phyloP scores from a whole-genome alignment of 2,888 invertebrate species.

The Petrolisthes cinctipes region DNA sequence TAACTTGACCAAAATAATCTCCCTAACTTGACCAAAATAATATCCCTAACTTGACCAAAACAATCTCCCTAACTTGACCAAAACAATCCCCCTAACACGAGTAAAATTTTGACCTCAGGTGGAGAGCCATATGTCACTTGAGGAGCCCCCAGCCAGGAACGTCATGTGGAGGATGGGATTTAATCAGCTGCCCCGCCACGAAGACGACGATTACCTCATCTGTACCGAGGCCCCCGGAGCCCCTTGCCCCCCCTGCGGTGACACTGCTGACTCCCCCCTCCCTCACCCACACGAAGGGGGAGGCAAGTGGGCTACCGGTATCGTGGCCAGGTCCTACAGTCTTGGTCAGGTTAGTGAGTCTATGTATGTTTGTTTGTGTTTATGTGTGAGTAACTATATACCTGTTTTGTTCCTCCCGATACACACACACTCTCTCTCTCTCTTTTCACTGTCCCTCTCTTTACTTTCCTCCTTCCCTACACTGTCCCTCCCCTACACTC shows the following conservation, averaged over 20 bases:
- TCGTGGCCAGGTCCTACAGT: slow-evolving; percentile 84
- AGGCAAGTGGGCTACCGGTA: slow-evolving; percentile 87
- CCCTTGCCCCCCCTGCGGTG: slow-evolving; percentile 77
- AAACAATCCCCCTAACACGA: too few species aligned
- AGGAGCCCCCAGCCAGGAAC: slow-evolving; percentile 63
- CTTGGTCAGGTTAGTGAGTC: slow-evolving; percentile 79
- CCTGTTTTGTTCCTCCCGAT: not conserved
- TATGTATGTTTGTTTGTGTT: not conserved
- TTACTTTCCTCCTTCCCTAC: not conserved
- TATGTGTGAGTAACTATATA: not conserved
- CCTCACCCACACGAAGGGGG: slow-evolving; percentile 92
- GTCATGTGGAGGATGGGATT: slow-evolving; percentile 61
- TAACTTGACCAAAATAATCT: too few species aligned
- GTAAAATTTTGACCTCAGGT: slow-evolving; percentile 14
- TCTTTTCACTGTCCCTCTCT: too few species aligned
- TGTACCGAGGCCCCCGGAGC: slow-evolving; percentile 37
- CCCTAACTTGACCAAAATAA: too few species aligned
- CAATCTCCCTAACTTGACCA: too few species aligned
- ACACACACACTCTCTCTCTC: not conserved
- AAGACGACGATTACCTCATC: slow-evolving; percentile 62
- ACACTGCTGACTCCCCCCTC: slow-evolving; percentile 79
- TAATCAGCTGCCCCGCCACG: slow-evolving; percentile 43
- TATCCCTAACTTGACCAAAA: too few species aligned
- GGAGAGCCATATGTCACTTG: slow-evolving; percentile 43
- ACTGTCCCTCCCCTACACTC: not conserved